Base-by-base conservation (phyloP, 1,140 invertebrate species). In the Drosophila takahashii region DNA sequence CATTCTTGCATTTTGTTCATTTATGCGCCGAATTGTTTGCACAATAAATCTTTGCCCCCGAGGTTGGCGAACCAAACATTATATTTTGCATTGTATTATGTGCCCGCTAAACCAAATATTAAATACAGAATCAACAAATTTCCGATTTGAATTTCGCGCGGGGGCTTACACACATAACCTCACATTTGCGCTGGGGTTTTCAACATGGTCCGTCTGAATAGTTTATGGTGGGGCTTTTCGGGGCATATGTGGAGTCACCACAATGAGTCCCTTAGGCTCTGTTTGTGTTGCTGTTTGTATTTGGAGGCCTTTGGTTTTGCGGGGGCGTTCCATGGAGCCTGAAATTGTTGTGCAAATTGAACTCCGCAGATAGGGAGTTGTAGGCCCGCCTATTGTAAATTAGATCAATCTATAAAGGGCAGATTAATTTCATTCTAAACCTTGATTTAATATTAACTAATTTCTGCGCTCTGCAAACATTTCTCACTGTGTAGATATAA, bases 121-220 rank as follows among this genome's bases (percentile, higher is more conserved):
- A 70, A 70, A 71, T 71, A 70, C 67, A 70, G 11, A 71, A 57
- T 71, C 67, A 71, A 71, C 64, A 71, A 69, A 48, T 71, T 48
- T 41, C 34, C 50, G 67, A 70, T 70, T 70, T 27, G 34, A 48
- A 56, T 39, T 48, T 47, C 51, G 64, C 50, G 50, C 22, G 37
- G 16, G 13, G 47, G 37, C 59, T 26, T 15, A 13, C 47, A 18
- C 44, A n/a, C 42, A 56, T 37, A 62, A 44, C 66, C 64, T 56
- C 66, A 18, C 48, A 34, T 69, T 70, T 69, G 39, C 36, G 3
- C 47, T 16, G 13, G 27, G 47, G 47, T 6, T 48, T 48, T 29
- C 47, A 32, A 10, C 47, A 48, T 48, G 29, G 18, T 10, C 15
- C 27, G 15, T n/a, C n/a, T 42, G 37, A 53, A 44, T 44, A 62